Conservation (phyloP, 2,797 vertebrate species). For the Taeniopygia guttata region DNA sequence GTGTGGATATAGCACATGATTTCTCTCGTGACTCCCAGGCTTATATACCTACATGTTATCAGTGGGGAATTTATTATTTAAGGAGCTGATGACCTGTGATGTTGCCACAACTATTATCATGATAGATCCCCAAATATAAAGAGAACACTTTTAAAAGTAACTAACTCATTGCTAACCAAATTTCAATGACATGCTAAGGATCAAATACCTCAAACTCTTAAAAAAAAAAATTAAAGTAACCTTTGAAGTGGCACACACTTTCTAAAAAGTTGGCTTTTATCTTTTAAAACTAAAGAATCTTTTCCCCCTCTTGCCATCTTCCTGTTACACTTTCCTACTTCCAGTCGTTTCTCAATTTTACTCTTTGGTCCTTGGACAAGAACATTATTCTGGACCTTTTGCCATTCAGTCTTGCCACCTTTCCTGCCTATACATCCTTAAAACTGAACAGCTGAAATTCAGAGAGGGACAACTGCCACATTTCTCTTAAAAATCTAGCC, state of each 20-base stretch:
- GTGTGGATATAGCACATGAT: neutral
- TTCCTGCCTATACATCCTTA: neutral
- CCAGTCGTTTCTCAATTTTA: neutral
- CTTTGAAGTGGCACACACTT: neutral
- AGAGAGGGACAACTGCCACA: neutral
- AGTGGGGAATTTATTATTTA: neutral
- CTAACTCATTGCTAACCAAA: neutral
- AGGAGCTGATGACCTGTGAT: neutral
- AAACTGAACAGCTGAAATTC: constrained; percentile 8
- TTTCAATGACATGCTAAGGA: neutral
- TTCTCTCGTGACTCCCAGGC: neutral
- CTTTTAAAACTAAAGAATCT: neutral
- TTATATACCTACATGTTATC: neutral
- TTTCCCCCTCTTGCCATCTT: neutral
- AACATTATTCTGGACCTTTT: neutral
- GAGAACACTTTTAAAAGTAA: neutral
- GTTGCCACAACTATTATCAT: neutral
- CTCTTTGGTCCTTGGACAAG: neutral
- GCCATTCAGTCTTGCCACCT: neutral
- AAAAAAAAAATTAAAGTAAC: neutral
- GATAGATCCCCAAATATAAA: neutral
- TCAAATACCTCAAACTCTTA: neutral
- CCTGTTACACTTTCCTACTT: neutral
- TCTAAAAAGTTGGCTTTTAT: neutral
- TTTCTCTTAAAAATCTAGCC: constrained; percentile 6